Evolutionary conservation across 1,140 invertebrate species (phyloP).

Genomic region (Eubasilissa regina): DNA sequence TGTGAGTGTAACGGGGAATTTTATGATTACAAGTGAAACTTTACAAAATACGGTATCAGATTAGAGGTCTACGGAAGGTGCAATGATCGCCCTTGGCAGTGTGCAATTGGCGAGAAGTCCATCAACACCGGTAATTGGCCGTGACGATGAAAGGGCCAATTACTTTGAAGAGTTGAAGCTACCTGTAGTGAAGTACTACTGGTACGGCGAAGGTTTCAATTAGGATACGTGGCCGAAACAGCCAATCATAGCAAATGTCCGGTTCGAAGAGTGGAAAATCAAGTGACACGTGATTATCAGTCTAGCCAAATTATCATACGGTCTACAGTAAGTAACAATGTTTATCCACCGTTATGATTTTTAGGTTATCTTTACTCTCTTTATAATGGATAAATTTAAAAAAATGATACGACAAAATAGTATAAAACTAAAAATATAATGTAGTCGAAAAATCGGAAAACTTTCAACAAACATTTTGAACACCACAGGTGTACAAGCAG

Average conservation of each 20-base stretch:
- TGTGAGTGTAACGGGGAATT: no score
- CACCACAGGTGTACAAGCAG: no score
- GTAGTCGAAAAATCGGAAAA: no score
- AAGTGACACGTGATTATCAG: background rate
- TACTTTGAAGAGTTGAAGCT: background rate
- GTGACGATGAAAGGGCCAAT: constrained; percentile 35
- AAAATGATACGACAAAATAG: no score
- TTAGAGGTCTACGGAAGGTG: background rate
- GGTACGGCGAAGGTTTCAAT: constrained; percentile 9
- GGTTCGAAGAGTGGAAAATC: background rate
- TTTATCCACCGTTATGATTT: no score
- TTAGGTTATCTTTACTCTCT: no score
- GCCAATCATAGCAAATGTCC: constrained; percentile 33
- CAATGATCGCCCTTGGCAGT: constrained; percentile 24
- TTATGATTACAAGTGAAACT: no score
- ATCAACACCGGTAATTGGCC: constrained; percentile 25
- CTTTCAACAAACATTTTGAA: no score
- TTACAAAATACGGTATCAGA: no score
- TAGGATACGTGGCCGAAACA: background rate
- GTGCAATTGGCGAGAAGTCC: background rate
- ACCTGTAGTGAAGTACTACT: background rate
- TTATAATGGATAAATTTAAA: no score
- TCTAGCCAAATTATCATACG: background rate
- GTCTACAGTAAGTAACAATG: background rate
- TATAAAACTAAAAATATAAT: no score